Conservation (phyloP, 2,797 vertebrate genomes). For the Mormyrops boulengeri region DNA sequence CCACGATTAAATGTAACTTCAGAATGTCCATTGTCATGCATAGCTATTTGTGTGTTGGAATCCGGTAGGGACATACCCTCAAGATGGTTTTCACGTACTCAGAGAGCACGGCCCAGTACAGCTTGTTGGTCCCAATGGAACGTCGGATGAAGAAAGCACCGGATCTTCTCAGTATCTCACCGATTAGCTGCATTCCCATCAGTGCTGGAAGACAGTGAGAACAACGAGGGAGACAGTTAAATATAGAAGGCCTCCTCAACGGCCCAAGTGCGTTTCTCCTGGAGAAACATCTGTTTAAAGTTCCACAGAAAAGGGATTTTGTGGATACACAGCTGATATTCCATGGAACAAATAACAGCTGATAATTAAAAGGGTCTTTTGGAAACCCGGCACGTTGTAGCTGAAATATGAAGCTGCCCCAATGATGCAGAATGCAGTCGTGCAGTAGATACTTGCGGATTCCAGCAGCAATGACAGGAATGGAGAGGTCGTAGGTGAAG, state of each 20-base stretch:
- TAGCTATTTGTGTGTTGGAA: neutral
- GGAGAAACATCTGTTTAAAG: neutral
- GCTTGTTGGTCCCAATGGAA: conserved; percentile 79
- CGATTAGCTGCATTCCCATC: conserved; percentile 83
- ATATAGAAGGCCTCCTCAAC: neutral
- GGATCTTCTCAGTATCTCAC: conserved; percentile 82
- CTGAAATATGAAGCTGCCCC: neutral
- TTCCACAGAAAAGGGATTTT: neutral
- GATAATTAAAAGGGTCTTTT: neutral
- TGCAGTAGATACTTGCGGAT: conserved; percentile 76
- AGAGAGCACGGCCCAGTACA: conserved; percentile 93
- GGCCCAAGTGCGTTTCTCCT: neutral
- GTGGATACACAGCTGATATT: neutral
- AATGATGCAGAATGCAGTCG: neutral
- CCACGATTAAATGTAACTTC: neutral
- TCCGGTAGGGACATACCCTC: conserved; percentile 58
- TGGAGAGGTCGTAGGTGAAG: conserved; percentile 80
- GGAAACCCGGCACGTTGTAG: neutral
- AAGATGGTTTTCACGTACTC: conserved; percentile 88
- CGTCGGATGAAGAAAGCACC: conserved; percentile 95
- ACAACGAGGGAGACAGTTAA: neutral
- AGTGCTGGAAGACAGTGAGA: conserved; percentile 67
- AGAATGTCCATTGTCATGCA: neutral
- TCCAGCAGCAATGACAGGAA: conserved; percentile 93
- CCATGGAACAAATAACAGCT: neutral